phyloP scores from a whole-genome alignment of 2,113 vertebrate species.

The Scalopus aquaticus region DNA sequence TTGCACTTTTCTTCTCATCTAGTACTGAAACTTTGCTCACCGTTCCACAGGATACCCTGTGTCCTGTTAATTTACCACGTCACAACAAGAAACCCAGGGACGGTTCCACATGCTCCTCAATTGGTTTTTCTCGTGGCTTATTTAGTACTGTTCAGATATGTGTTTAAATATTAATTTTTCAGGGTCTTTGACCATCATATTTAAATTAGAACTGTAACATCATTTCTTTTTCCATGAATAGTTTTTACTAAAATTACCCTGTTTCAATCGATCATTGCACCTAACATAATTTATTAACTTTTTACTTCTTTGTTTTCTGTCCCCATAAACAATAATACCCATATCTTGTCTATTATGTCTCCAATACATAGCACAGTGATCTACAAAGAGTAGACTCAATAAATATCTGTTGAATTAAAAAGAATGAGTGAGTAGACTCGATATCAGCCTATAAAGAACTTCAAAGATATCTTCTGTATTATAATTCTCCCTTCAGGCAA shows the following conservation, averaged over 20 bases:
- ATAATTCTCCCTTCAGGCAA: conserved; percentile 26
- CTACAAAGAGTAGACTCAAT: not conserved
- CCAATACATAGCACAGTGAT: not conserved
- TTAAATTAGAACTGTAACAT: not conserved
- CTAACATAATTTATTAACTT: not conserved
- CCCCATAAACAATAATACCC: not conserved
- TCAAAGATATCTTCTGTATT: conserved; percentile 31
- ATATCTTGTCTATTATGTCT: not conserved
- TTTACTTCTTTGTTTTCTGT: not conserved
- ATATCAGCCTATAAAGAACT: not conserved
- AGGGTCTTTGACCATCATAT: not conserved
- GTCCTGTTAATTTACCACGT: not conserved
- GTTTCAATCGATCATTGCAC: not conserved
- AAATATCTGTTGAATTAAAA: not conserved
- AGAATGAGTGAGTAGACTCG: not conserved
- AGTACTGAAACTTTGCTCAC: not conserved
- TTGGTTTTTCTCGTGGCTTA: not conserved
- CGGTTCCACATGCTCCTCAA: not conserved
- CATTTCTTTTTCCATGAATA: not conserved
- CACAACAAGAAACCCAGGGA: not conserved
- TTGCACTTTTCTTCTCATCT: not conserved
- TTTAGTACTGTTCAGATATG: not conserved
- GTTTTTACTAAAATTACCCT: not conserved
- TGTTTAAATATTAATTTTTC: not conserved
- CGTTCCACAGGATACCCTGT: not conserved